These are phyloP conservation scores for Nymphalis polychloros DNA, from an alignment of 2,888 invertebrate species.

Conservation along the genomic window DNA sequence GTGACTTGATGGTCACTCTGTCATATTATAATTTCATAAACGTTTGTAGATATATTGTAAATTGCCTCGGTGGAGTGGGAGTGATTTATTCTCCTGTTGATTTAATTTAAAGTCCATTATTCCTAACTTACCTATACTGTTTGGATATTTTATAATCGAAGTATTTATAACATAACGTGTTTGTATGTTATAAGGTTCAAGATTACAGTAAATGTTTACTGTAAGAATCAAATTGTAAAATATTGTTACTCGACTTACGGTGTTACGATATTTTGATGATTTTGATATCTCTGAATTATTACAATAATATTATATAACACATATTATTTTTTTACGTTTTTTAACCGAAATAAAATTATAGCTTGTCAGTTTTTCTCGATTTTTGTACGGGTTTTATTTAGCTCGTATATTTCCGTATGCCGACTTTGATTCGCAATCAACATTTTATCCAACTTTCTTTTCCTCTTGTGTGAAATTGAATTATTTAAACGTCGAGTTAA, in stretches of 20 bases:
- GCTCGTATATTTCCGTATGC: too few species aligned
- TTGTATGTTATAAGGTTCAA: neutral
- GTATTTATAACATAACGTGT: neutral
- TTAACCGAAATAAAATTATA: too few species aligned
- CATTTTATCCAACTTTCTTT: neutral
- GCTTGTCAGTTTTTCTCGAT: too few species aligned
- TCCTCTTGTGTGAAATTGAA: neutral
- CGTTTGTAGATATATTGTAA: constrained; percentile 22
- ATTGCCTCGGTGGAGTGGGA: constrained; percentile 21
- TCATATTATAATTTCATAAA: constrained; percentile 22
- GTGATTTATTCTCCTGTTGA: constrained; percentile 35
- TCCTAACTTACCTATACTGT: constrained; percentile 7
- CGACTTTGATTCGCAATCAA: too few species aligned
- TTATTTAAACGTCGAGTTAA: constrained; percentile 18
- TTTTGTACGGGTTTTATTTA: too few species aligned
- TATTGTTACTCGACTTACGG: too few species aligned
- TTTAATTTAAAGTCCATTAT: constrained; percentile 24
- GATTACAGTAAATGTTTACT: too few species aligned
- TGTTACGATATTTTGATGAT: too few species aligned
- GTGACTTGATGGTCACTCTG: constrained; percentile 34
- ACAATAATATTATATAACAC: too few species aligned
- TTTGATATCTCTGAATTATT: too few species aligned
- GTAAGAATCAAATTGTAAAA: too few species aligned
- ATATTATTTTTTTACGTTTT: too few species aligned
- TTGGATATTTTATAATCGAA: neutral